A percentile compares a stretch with the other conserved stretches of the same genome.
Evolutionary conservation across 2,888 invertebrate genomes (phyloP).

Genomic region (Drosophila demipolita): DNA sequence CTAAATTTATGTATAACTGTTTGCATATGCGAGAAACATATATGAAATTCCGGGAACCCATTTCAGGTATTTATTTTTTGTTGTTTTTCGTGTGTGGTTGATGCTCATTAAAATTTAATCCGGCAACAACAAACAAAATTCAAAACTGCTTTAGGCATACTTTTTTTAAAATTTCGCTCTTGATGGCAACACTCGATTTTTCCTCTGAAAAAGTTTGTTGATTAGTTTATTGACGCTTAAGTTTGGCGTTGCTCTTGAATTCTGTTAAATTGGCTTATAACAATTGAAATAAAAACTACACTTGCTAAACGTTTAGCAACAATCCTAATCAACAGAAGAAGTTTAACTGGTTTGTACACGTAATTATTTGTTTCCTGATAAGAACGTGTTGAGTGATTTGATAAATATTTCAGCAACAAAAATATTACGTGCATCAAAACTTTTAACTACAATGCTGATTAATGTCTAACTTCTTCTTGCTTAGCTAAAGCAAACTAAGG

Average conservation of each 20-base stretch:
- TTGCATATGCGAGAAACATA: conserved; percentile 14
- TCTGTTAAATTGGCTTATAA: conserved; percentile 15
- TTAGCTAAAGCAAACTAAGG: background rate
- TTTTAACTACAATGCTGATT: conserved; percentile 16
- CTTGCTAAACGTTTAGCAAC: conserved; percentile 1
- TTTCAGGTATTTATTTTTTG: conserved; percentile 25
- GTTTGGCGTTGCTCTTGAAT: conserved; percentile 10
- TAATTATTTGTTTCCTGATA: conserved; percentile 42
- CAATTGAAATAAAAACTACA: conserved; percentile 1
- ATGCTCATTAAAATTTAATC: conserved; percentile 64
- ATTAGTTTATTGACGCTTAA: conserved; percentile 35
- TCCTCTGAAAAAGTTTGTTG: conserved; percentile 43
- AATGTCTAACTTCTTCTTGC: background rate
- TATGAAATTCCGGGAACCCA: conserved; percentile 19
- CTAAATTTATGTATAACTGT: conserved; percentile 20
- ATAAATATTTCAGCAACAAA: conserved; percentile 39
- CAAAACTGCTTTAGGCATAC: conserved; percentile 2
- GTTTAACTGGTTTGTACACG: conserved; percentile 50
- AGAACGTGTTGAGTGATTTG: conserved; percentile 47
- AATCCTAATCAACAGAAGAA: conserved; percentile 45
- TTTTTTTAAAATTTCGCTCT: conserved; percentile 18
- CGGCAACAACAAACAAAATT: conserved; percentile 27
- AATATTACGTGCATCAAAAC: conserved; percentile 19
- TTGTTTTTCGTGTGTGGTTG: conserved; percentile 5
- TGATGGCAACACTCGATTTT: conserved; percentile 8